Evolutionary conservation across 2,113 vertebrate genomes (phyloP).

Genomic region (Gnathonemus longibarbis): DNA sequence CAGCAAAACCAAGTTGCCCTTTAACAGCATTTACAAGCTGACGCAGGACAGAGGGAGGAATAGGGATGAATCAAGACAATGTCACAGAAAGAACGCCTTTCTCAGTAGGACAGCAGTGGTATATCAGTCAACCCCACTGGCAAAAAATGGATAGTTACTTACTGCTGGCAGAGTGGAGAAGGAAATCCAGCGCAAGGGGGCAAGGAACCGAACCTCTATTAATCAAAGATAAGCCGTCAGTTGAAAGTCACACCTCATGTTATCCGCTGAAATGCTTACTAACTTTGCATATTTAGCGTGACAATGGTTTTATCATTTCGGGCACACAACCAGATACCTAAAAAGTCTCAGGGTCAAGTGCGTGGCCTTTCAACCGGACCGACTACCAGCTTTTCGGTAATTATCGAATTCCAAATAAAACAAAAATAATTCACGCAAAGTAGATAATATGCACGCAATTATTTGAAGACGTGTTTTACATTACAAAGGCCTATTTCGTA

Average conservation of each 20-base stretch:
- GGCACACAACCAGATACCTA: background rate
- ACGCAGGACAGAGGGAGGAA: background rate
- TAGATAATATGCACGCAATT: background rate
- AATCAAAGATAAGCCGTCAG: background rate
- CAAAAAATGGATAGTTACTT: background rate
- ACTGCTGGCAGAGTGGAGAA: background rate
- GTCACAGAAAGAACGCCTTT: background rate
- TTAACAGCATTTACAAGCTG: background rate
- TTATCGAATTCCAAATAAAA: background rate
- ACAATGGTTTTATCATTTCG: background rate
- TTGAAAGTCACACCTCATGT: background rate
- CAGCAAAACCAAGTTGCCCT: background rate
- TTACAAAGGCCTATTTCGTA: background rate
- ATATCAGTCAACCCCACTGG: background rate
- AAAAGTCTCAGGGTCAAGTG: background rate
- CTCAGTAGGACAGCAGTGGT: background rate
- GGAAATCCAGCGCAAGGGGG: background rate
- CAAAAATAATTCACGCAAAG: background rate
- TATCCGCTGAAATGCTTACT: background rate
- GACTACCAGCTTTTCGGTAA: background rate
- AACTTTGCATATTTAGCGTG: background rate
- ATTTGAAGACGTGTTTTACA: background rate
- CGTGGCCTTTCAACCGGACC: background rate
- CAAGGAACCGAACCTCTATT: background rate
- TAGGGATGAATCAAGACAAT: background rate